Evolutionary conservation across 2,888 invertebrate species (phyloP), one percentile per base, ranked within the genome.

Genomic region (Criorhina ranunculi): DNA sequence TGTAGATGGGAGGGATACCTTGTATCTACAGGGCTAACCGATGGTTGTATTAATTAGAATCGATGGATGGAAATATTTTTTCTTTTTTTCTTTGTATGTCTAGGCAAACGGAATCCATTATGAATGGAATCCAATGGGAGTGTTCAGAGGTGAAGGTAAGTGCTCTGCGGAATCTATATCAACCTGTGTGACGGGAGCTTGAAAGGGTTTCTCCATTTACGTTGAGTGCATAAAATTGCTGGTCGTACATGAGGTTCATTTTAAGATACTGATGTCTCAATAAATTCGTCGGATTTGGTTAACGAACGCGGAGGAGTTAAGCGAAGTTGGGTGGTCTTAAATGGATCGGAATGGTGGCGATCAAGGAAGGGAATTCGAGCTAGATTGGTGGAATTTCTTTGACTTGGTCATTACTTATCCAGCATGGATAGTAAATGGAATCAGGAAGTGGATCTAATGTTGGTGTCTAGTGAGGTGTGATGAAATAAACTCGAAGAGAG

Each of bases 261-360:
- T 79, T 69, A 73, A 83, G 73, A 79, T 73, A 73, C 72, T 79
- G 79, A 70, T 64, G 83, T 75, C 79, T 83, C 62, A 83, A 83
- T 83, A 83, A 83, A 83, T 83, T 73, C 60, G 44, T 72, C 60
- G 35, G 37, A 53, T 19, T 17, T 51, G 3, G 44, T 17, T 55
- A 69, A 46, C n/a, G 24, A 40, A 37, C 29, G 12, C n/a, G n/a
- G n/a, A 9, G 19, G n/a, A 69, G 19, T 24, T 31, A 6, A 8
- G 17, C 15, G 6, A 40, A 15, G 12, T 33, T 55, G 62, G 75
- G 60, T 69, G 46, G 49, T 42, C 80, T 53, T 17, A 15, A 9
- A 46, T 35, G 12, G 29, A 12, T 31, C 37, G n/a, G 7, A 15
- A 31, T 53, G 4, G 59, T 11, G 24, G 2, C 24, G 24, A 4